Base-by-base conservation (phyloP, 2,113 vertebrate genomes). In the Sander lucioperca region DNA sequence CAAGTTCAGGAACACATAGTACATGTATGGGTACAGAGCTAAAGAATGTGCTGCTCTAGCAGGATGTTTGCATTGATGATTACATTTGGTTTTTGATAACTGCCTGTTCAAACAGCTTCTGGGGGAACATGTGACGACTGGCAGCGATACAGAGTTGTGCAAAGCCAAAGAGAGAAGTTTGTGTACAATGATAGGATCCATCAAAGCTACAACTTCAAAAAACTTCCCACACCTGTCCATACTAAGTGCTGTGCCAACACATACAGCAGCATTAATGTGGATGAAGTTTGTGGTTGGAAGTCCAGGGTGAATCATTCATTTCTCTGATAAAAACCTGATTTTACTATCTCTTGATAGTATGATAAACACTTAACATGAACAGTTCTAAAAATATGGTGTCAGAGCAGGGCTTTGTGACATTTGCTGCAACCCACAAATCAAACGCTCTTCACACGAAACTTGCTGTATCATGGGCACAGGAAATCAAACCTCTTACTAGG, bases 161-260 rank as follows among this genome's bases (percentile, higher is more conserved):
- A 77, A 75, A 89, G 14, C 53, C 80, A 21, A 2, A 64, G 33
- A 30, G 56, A 16, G 64, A 16, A 16, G 47, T 21, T 45, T 36
- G 57, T 63, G 48, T 25, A 5, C 30, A 48, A 21, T 2, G 68
- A 85, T 58, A 59, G 1, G 57, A 79, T 75, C 48, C 53, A 59
- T 80, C 82, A 71, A 57, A 59, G 18, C 5, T 8, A 13, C n/a
- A 66, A 50, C 72, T 84, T 83, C 77, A 82, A 89, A 84, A 84
- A 23, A 48, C 23, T 79, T 62, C 53, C 64, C 45, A 69, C 86
- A 90, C 88, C 83, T 75, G 87, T 70, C 54, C 51, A 70, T 18
- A 66, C 71, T 19, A 13, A 39, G 57, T 5, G 27, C 67, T 0
- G n/a, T 15, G 75, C 80, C 79, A 66, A 84, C 51, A 80, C 54